A percentile compares a stretch with the other conserved stretches of the same genome.
phyloP scores from a whole-genome alignment of 1,140 invertebrate genomes.

The Lordiphosa collinella region DNA sequence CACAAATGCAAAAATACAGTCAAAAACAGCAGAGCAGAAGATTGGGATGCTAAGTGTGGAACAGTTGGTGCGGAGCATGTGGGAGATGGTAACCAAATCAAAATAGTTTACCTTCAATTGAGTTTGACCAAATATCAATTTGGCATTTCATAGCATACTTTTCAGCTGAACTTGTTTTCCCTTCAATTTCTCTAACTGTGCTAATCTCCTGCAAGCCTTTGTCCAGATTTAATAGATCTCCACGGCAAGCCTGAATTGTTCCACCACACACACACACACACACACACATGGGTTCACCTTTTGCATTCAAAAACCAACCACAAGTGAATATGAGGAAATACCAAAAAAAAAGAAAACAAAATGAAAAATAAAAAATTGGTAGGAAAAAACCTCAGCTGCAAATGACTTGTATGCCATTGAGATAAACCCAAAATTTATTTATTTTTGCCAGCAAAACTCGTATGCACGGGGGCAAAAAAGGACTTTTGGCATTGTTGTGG shows the following conservation, averaged over 20 bases:
- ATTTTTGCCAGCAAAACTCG: constrained; percentile 71
- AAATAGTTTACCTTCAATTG: too few relatives aligned
- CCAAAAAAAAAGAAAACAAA: constrained; percentile 27
- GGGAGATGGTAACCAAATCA: too few relatives aligned
- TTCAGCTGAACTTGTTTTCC: not conserved
- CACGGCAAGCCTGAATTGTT: constrained; percentile 57
- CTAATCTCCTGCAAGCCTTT: constrained; percentile 53
- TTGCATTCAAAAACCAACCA: constrained; percentile 45
- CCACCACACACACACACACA: constrained; percentile 7
- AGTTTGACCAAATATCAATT: too few relatives aligned
- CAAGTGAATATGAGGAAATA: constrained; percentile 37
- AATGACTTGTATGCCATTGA: constrained; percentile 77
- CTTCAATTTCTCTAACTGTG: constrained; percentile 16
- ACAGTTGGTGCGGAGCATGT: too few relatives aligned
- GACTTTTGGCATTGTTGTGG: constrained; percentile 43
- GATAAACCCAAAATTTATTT: constrained; percentile 76
- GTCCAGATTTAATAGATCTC: constrained; percentile 50
- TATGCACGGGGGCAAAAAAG: constrained; percentile 49
- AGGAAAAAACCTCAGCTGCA: constrained; percentile 72
- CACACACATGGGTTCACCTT: constrained; percentile 34
- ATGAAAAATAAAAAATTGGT: not conserved
- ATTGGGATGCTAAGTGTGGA: too few relatives aligned
- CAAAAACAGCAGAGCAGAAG: constrained; percentile 1
- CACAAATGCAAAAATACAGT: constrained; percentile 13
- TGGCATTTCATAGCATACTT: too few relatives aligned